These are phyloP conservation scores for Corynorhinus townsendii DNA, from an alignment of 2,113 vertebrate genomes.

Conservation along the genomic window DNA sequence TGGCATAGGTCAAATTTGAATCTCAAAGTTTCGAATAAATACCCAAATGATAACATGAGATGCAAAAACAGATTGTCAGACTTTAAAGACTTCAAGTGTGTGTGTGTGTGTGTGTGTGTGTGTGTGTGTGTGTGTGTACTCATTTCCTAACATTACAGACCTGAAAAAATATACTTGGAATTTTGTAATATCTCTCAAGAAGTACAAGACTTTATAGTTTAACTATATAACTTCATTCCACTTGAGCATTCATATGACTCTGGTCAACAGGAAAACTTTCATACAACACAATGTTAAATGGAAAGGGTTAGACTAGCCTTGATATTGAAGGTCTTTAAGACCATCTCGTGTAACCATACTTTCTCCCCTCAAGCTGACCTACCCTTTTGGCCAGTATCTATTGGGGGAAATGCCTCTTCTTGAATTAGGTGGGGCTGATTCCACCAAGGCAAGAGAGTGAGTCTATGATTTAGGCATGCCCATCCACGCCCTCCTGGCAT, in stretches of 20 bases:
- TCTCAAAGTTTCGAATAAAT: not conserved
- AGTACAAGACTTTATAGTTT: not conserved
- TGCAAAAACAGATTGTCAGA: not conserved
- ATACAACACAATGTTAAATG: not conserved
- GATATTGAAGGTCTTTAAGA: not conserved
- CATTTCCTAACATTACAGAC: conserved; percentile 1
- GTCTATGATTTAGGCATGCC: not conserved
- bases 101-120: too few species aligned
- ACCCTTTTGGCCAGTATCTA: not conserved
- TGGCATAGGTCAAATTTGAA: not conserved
- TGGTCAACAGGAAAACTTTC: not conserved
- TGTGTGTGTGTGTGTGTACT: too few species aligned
- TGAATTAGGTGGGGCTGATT: not conserved
- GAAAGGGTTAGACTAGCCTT: not conserved
- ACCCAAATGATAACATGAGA: not conserved
- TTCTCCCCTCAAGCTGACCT: not conserved
- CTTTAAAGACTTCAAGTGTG: not conserved
- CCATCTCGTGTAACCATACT: not conserved
- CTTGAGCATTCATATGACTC: not conserved
- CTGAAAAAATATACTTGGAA: not conserved
- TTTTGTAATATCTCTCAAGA: not conserved
- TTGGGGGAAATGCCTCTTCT: not conserved
- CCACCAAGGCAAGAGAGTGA: not conserved
- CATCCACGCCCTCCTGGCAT: not conserved
- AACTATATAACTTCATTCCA: not conserved